Conservation (phyloP, 2,113 vertebrate species). For the Psittacus erithacus region DNA sequence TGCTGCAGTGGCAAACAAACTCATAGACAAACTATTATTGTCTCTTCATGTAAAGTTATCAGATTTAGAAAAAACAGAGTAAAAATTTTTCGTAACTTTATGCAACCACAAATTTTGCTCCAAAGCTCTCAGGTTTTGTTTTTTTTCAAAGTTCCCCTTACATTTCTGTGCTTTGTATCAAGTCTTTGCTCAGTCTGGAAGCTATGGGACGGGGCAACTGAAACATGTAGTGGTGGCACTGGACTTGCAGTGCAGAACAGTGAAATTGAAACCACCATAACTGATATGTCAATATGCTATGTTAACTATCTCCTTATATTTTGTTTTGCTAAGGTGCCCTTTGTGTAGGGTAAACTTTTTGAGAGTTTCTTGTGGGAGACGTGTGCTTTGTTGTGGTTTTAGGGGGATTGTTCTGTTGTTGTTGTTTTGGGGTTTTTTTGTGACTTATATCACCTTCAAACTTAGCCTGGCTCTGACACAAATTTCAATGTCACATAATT, state of each 20-base stretch:
- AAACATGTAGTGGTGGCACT: background rate
- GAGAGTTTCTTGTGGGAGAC: background rate
- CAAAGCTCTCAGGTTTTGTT: background rate
- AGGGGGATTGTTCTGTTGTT: rapidly evolving
- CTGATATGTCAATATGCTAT: background rate
- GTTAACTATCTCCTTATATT: background rate
- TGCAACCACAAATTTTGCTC: background rate
- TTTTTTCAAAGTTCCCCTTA: background rate
- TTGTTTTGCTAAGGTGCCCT: background rate
- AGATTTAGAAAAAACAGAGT: background rate
- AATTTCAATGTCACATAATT: background rate
- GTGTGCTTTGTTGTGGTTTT: background rate
- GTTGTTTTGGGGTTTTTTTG: rapidly evolving
- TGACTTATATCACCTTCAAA: background rate
- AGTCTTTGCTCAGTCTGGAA: background rate
- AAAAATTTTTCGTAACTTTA: background rate
- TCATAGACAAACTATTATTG: background rate
- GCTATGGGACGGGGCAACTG: background rate
- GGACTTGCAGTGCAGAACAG: background rate
- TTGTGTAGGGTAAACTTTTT: background rate
- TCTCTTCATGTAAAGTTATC: background rate
- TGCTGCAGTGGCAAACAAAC: background rate
- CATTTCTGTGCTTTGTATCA: background rate
- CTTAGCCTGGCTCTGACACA: background rate
- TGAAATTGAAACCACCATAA: background rate